Evolutionary conservation across 1,140 invertebrate genomes (phyloP), one percentile per base, ranked within the genome.

Genomic region (Nymphalis io): DNA sequence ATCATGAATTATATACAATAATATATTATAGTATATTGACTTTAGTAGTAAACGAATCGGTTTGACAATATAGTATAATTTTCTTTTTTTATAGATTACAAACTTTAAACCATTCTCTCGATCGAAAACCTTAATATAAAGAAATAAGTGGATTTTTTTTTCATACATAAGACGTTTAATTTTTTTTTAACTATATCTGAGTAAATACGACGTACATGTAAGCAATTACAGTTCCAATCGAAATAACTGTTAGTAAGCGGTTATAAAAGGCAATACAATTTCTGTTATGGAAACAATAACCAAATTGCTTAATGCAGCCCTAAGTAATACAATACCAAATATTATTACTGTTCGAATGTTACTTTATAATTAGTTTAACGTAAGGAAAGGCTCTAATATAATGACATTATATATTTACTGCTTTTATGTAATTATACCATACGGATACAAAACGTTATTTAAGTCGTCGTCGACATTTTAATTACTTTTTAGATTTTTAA

Each of bases 281-380:
- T 55, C 73, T 72, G 78, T 85, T 83, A 87, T 84, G 83, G 78
- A 76, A 84, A 84, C 83, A 85, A 82, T 80, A 74, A 60, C 62
- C 73, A 80, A 78, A 83, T 81, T 83, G 83, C 75, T 82, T 76
- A 81, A 75, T 82, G 77, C 76, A 78, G 62, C 72, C 74, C 66
- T 69, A 72, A 74, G 75, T 78, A 83, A 82, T 68, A 75, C 69
- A 51, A 70, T 64, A 76, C 72, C 60, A 53, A 67, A 60, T 72
- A 71, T 78, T 83, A 80, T 78, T 78, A 68, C 74, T 80, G 78
- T 79, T 79, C 74, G 58, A 68, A 60, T 75, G 70, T 74, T 70
- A 76, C 67, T 67, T 68, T 75, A 80, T 78, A 80, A 79, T 81
- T 79, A 70, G 71, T 75, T 64, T 38, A 38, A 53, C 18, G 62